Evolutionary conservation across 2,888 invertebrate species (phyloP), one percentile per base, ranked within the genome.

Genomic region (Leptopilina myrica): DNA sequence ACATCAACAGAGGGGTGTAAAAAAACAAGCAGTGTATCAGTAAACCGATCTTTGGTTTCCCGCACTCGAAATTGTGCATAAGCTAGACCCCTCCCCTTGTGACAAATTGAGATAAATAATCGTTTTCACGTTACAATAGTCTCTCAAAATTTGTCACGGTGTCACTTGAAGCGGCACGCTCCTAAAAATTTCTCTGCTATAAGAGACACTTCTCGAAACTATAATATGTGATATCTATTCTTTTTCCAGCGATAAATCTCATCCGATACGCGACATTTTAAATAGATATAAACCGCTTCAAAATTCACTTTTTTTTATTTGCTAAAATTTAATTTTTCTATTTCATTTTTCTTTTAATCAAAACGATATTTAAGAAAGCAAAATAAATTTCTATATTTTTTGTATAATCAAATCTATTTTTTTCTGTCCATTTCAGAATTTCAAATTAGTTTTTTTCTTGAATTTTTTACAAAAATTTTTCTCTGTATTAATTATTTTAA

Each of bases 91-190:
- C 64, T 49, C 43, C 9, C 33, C 43, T 79, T 86, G 88, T 88
- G 88, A 90, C 88, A 89, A 90, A 90, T 90, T 88, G 89, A 90
- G 88, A 90, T 90, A 90, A 90, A 89, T 90, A 89, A 89, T 90
- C 85, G 86, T 87, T 86, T 86, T 84, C 83, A 83, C 81, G 79
- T 83, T 79, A 89, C 89, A 89, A 88, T 88, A 81, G 79, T 80
- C 88, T 83, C 88, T 88, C 81, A 86, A 88, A 85, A 89, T 88
- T 88, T 82, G 89, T 87, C 87, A 87, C 82, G 85, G 86, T 78
- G 78, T 75, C 75, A 85, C 89, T 88, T 85, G 85, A 88, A 85
- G 76, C 80, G 83, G 84, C 85, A 88, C 86, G 85, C 86, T 49
- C 76, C 49, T 12, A 67, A 66, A 53, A 15, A 69, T 75, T 73